Evolutionary conservation across 2,113 vertebrate species (phyloP).

Genomic region (rat (Rattus norvegicus)): GRCr8 NC_086021.1:52136501-52137000

Average conservation of each 20-base stretch:
- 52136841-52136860: background rate
- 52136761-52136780: conserved; percentile 50
- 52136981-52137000: background rate
- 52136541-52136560: conserved; percentile 87
- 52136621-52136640: conserved; percentile 89
- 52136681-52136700: conserved; percentile 90
- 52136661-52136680: conserved; percentile 91
- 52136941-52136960: background rate
- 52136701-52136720: conserved; percentile 80
- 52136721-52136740: conserved; percentile 69
- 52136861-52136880: background rate
- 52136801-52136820: background rate
- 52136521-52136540: conserved; percentile 86
- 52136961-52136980: background rate
- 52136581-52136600: conserved; percentile 83
- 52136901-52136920: background rate
- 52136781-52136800: background rate
- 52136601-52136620: conserved; percentile 88
- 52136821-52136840: conserved; percentile 32
- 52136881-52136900: too few species aligned
- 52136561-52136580: conserved; percentile 83
- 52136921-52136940: background rate
- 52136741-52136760: conserved; percentile 46
- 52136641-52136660: conserved; percentile 87
- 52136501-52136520: conserved; percentile 71